These are phyloP conservation scores for Epinephelus fuscoguttatus DNA, from an alignment of 2,113 vertebrate species.

Conservation along the genomic window DNA sequence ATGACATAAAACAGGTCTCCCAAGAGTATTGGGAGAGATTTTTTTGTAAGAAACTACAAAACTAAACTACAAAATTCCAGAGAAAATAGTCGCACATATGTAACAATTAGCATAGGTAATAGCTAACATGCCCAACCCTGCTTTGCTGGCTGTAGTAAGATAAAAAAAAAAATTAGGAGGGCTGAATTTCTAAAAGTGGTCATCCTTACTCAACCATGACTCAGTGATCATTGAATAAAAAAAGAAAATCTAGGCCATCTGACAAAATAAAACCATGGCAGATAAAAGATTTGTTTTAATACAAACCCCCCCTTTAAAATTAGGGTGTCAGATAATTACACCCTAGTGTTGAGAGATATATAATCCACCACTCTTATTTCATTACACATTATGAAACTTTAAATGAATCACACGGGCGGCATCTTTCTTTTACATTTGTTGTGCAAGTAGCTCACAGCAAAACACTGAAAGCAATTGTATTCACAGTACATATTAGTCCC, in stretches of 20 bases:
- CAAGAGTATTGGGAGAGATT: neutral
- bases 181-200: neutral
- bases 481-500: conserved; percentile 54
- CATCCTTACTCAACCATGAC: neutral
- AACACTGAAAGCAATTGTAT: conserved; percentile 54
- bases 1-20: neutral
- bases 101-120: neutral
- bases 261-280: neutral
- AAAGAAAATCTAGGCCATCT: neutral
- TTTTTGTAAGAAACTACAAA: neutral
- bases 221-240: neutral
- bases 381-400: conserved; percentile 38
- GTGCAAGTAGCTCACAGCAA: conserved; percentile 41
- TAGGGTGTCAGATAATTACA: neutral
- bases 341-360: neutral
- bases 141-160: neutral
- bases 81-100: neutral
- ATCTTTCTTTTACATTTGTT: conserved; percentile 49
- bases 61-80: neutral
- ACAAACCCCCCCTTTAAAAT: neutral
- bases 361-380: conserved; percentile 12
- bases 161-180: neutral
- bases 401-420: conserved; percentile 16
- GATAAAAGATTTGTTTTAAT: neutral
- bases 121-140: neutral